Base-by-base conservation (phyloP, 1,140 invertebrate species). In the Hydropsyche tenuis region DNA sequence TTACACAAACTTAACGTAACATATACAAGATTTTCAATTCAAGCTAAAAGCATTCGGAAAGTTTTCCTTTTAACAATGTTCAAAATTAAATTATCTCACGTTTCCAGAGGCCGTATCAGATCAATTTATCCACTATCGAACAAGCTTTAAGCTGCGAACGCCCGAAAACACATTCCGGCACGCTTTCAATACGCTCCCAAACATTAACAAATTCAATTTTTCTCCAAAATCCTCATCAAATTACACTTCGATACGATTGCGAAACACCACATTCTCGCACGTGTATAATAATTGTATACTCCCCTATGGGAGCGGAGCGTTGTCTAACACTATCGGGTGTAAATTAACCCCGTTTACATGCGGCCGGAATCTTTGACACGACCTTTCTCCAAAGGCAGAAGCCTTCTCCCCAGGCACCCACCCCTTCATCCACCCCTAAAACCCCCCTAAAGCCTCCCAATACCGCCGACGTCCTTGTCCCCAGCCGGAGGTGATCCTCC, bases 321-420 rank as follows among this genome's bases (percentile, higher is more conserved):
- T 37, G 20, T 23, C 46, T 46, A 60, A 56, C 48, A 60, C 46
- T 70, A 56, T 53, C 53, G 69, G 51, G 30, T 70, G 30, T 60
- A 70, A 70, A 70, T 70, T 70, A 56, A 70, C 53, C 53, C 69
- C 37, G 37, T 60, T 70, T 53, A 60, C 53, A 70, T 42, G 46
- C 18, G 53, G 48, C 30, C 53, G 27, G 16, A 70, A 70, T 70
- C 69, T 70, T 70, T 70, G 69, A 70, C 69, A 70, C 51, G 69
- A 70, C 69, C 69, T 70, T 69, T 69, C 66, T 65, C 63, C 42
- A 14, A 42, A 20, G 46, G 14, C 46, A 14, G 4, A n/a, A n/a
- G 3, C 46, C 14, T 5, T 5, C 14, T 51, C 46, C 18, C 14
- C 18, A n/a, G n/a, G n/a, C n/a, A 14, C 14, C 46, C 18, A 16